Percentiles rank a stretch among this genome's conserved stretches.
Evolutionary conservation across 1,140 invertebrate species (phyloP).

Genomic region (Globodera ellingtonae): DNA sequence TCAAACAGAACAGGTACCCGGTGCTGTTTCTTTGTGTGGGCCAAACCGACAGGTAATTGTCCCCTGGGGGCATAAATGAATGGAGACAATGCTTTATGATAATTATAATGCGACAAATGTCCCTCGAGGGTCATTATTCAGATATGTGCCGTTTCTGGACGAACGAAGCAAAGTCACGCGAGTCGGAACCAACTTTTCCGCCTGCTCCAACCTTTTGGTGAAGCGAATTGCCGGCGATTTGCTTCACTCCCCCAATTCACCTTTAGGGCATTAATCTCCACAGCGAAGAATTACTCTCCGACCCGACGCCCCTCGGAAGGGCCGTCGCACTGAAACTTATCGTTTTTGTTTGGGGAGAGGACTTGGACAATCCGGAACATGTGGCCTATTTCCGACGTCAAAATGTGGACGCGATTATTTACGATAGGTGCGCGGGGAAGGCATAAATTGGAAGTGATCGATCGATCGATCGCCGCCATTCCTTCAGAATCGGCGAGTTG

Average conservation of each 20-base stretch:
- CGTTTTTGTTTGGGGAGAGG: slow-evolving; percentile 62
- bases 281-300: slow-evolving; percentile 55
- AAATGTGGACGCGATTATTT: slow-evolving; percentile 63
- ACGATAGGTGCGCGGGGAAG: slow-evolving; percentile 44
- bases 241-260: slow-evolving; percentile 33
- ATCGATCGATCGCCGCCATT: slow-evolving; percentile 1
- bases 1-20: slow-evolving; percentile 63
- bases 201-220: slow-evolving; percentile 52
- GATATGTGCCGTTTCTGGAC: slow-evolving; percentile 33
- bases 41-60: slow-evolving; percentile 38
- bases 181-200: slow-evolving; percentile 61
- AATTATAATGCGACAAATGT: background rate
- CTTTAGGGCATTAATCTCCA: slow-evolving; percentile 60
- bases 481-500: slow-evolving; percentile 42
- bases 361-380: slow-evolving; percentile 50
- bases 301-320: slow-evolving; percentile 40
- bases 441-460: background rate
- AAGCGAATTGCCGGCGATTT: slow-evolving; percentile 13
- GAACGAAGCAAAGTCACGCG: slow-evolving; percentile 58
- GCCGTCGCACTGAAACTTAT: slow-evolving; percentile 56
- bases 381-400: slow-evolving; percentile 60
- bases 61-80: background rate
- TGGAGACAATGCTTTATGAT: background rate
- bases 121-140: background rate
- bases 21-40: slow-evolving; percentile 63